Evolutionary conservation across 2,113 vertebrate species (phyloP), one percentile per base, ranked within the genome.

Genomic region (Toxostoma redivivum): DNA sequence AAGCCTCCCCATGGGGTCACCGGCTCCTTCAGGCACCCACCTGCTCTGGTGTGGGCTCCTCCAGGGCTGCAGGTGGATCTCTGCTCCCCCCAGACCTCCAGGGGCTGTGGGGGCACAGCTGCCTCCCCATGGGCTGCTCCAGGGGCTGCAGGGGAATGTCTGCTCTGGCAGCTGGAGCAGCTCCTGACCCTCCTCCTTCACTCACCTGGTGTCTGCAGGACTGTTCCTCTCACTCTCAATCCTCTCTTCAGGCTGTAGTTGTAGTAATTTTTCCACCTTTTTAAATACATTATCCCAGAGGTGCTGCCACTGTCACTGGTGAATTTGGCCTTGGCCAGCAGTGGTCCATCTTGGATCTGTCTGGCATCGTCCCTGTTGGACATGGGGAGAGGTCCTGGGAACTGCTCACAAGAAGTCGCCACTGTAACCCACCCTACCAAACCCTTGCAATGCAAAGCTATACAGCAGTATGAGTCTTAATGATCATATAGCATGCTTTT

Each of bases 1-100:
- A 4, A 18, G 5, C 7, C 24, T 50, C 31, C 25, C 10, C 7
- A 4, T 0, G 2, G 35, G 38, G 2, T 31, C 57, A 22, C n/a
- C n/a, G n/a, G n/a, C n/a, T n/a, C n/a, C n/a, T n/a, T n/a, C n/a
- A n/a, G n/a, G n/a, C n/a, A n/a, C n/a, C n/a, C n/a, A n/a, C n/a
- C n/a, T n/a, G n/a, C n/a, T n/a, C n/a, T n/a, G n/a, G n/a, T n/a
- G n/a, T n/a, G n/a, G n/a, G n/a, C n/a, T n/a, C n/a, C n/a, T n/a
- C n/a, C n/a, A n/a, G n/a, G 54, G 33, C 38, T 78, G 54, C 62
- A 51, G 71, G 22, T 42, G 37, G 37, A 35, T 66, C 53, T 58
- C 31, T 50, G 51, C 35, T 67, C 53, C 19, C 24, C 9, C 35
- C 11, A 44, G 44, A 44, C 45, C 21, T 47, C 45, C 45, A 8